Conservation (phyloP, 2,797 vertebrate genomes). For the Parotocinclus haroldoi region DNA sequence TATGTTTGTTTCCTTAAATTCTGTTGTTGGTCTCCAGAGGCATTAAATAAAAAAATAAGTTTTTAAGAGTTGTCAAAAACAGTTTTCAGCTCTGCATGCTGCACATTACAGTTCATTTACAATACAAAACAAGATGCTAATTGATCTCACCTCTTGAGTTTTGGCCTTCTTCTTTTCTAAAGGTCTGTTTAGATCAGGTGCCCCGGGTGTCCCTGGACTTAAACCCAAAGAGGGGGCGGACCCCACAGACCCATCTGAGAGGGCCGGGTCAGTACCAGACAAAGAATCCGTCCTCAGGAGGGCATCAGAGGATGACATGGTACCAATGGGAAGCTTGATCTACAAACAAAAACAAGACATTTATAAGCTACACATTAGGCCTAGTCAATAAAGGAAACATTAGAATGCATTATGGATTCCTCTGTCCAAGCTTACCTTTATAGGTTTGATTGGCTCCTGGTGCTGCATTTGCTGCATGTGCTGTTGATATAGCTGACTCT, state of each 20-base stretch:
- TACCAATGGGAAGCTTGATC: slow-evolving; percentile 75
- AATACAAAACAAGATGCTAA: background rate
- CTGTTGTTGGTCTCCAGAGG: too few species aligned
- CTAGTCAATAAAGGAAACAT: background rate
- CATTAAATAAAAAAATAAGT: too few species aligned
- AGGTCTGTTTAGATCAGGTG: slow-evolving; percentile 71
- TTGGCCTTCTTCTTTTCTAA: slow-evolving; percentile 83
- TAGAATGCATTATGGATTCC: background rate
- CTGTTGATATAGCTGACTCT: slow-evolving; percentile 69
- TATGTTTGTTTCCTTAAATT: too few species aligned
- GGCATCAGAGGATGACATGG: slow-evolving; percentile 70
- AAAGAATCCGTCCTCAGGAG: slow-evolving; percentile 75
- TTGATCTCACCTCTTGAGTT: slow-evolving; percentile 75
- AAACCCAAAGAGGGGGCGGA: slow-evolving; percentile 74
- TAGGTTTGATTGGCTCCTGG: slow-evolving; percentile 81
- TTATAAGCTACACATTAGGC: background rate
- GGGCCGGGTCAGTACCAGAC: slow-evolving; percentile 76
- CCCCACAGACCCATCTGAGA: slow-evolving; percentile 77
- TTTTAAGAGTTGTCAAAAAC: too few species aligned
- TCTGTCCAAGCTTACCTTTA: slow-evolving; percentile 77
- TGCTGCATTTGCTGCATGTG: slow-evolving; percentile 66
- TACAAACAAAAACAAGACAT: slow-evolving; percentile 42
- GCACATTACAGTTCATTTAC: too few species aligned
- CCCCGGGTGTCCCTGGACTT: slow-evolving; percentile 72
- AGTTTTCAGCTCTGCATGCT: too few species aligned